phyloP scores from a whole-genome alignment of 2,888 invertebrate genomes.

The Chloroclystis v-ata region DNA sequence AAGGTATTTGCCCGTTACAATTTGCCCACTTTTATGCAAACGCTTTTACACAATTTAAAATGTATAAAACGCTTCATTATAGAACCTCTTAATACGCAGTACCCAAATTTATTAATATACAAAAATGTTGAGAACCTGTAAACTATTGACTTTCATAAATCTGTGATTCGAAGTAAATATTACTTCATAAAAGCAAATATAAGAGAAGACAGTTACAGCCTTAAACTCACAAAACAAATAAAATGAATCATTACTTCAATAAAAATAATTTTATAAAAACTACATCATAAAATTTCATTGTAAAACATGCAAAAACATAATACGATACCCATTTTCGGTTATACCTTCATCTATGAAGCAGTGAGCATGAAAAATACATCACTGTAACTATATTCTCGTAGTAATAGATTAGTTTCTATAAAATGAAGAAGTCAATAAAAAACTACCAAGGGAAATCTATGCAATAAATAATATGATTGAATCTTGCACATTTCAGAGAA shows the following conservation, averaged over 20 bases:
- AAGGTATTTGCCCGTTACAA: too few species aligned
- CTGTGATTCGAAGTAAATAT: conserved; percentile 17
- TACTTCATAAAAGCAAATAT: conserved; percentile 31
- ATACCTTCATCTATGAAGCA: conserved; percentile 35
- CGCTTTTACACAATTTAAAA: too few species aligned
- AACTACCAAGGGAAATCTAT: too few species aligned
- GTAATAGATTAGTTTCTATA: conserved; percentile 9
- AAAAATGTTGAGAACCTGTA: too few species aligned
- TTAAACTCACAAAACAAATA: background rate
- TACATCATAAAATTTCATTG: conserved; percentile 1
- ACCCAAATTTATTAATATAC: too few species aligned
- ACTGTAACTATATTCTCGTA: conserved; percentile 52
- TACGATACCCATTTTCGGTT: conserved; percentile 29
- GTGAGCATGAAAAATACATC: conserved; percentile 30
- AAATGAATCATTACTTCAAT: background rate
- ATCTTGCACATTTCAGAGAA: conserved; percentile 24
- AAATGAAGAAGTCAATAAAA: conserved; percentile 10
- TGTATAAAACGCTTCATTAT: too few species aligned
- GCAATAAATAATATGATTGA: too few species aligned
- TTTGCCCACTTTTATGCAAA: too few species aligned
- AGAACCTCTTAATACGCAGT: too few species aligned
- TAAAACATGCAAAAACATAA: conserved; percentile 16
- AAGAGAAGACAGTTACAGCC: conserved; percentile 47
- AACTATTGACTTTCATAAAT: too few species aligned
- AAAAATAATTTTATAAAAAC: conserved; percentile 1